Base-by-base conservation (phyloP, 2,113 vertebrate genomes). In the Baryphthengus martii region DNA sequence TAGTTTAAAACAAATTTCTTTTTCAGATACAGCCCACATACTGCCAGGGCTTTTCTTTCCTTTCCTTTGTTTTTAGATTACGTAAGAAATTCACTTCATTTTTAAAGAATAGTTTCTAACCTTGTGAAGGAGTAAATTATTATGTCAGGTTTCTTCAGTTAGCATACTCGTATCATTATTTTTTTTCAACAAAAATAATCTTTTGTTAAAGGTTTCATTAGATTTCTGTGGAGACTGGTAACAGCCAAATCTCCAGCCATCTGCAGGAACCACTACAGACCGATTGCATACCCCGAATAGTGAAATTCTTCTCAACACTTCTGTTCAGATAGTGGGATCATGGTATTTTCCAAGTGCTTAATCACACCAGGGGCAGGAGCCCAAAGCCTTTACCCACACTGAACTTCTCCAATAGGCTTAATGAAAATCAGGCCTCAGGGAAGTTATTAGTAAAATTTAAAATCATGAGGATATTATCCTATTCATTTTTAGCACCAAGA, bases 1-100 rank as follows among this genome's bases (percentile, higher is more conserved):
- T 31, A 80, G 49, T 85, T 86, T 97, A 77, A 95, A 96, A 87
- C 53, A 80, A 20, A 77, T 70, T 95, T 96, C 81, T 82, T 85
- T 78, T 86, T 92, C 79, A 92, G 74, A 87, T 72, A 61, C 88
- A 93, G 80, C 90, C 88, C 90, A 96, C 93, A 89, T 53, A 88
- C 73, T 91, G 85, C 66, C 93, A 96, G 68, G 55, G 65, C 76
- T 93, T 94, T 94, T 93, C 76, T 90, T 88, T 62, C 65, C 72
- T 87, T 65, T 75, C 80, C 58, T 92, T 96, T 96, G 81, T 94
- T 96, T 89, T 85, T 76, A 93, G 86, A 96, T 93, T 95, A 95
- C 80, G 29, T 76, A 91, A 90, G 68, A 93, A 89, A 95, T 94
- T 87, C 18, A 85, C 59, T 93, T 91, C 47, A 83, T 80, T 85